Conservation (phyloP, 1,140 invertebrate species). For the Chironomus tepperi region DNA sequence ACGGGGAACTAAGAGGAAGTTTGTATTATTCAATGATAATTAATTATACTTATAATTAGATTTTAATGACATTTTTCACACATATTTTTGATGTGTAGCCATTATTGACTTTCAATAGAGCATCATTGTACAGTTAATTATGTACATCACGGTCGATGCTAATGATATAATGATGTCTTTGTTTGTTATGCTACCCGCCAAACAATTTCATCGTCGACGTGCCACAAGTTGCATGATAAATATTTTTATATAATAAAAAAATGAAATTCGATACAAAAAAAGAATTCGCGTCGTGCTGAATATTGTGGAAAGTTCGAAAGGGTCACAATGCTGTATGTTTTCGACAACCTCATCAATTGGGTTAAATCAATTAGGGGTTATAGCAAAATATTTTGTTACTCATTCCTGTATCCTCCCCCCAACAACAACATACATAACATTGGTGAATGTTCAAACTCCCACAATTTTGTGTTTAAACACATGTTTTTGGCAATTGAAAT, state of each 20-base stretch:
- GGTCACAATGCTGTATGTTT: background rate
- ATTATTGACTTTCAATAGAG: conserved; percentile 8
- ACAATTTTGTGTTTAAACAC: background rate
- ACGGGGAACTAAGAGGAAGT: background rate
- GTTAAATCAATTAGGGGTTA: conserved; percentile 10
- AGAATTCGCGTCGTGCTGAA: too few species aligned
- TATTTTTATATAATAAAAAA: too few species aligned
- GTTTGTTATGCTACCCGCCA: background rate
- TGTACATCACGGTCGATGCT: background rate
- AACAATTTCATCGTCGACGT: background rate
- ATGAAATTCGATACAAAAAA: background rate
- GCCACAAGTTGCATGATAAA: too few species aligned
- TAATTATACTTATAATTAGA: conserved; percentile 12
- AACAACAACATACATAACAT: too few species aligned
- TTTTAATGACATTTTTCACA: conserved; percentile 16
- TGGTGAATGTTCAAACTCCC: background rate
- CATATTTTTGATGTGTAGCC: background rate
- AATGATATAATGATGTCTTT: background rate
- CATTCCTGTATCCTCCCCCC: too few species aligned
- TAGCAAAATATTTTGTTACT: too few species aligned
- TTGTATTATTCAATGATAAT: conserved; percentile 14
- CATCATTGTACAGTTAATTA: background rate
- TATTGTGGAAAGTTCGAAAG: background rate
- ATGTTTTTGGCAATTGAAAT: conserved; percentile 19
- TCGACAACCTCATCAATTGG: conserved; percentile 9